A percentile compares a stretch with the other conserved stretches of the same genome.
Evolutionary conservation across 2,113 vertebrate genomes (phyloP).

Genomic region (Nibea albiflora): DNA sequence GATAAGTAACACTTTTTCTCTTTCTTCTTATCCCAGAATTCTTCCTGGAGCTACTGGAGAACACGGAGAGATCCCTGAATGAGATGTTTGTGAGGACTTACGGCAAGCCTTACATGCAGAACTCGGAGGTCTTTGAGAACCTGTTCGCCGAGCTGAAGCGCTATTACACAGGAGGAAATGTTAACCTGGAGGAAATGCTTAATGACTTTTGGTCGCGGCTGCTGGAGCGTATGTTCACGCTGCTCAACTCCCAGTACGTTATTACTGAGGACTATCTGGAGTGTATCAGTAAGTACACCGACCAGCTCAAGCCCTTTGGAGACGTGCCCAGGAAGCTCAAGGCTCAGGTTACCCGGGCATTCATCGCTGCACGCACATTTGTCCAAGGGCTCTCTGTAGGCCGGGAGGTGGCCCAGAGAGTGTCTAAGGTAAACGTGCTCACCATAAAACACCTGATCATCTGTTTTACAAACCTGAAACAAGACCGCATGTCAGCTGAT

Average conservation of each 20-base stretch:
- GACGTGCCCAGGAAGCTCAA: slow-evolving; percentile 96
- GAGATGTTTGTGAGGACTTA: slow-evolving; percentile 96
- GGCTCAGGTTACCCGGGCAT: slow-evolving; percentile 93
- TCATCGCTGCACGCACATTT: slow-evolving; percentile 95
- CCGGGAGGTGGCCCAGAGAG: slow-evolving; percentile 94
- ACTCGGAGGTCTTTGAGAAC: slow-evolving; percentile 97
- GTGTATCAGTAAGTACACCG: slow-evolving; percentile 96
- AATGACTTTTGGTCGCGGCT: slow-evolving; percentile 97
- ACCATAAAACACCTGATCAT: slow-evolving; percentile 9
- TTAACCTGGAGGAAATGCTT: slow-evolving; percentile 97
- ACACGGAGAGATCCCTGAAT: slow-evolving; percentile 93
- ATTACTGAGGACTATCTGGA: slow-evolving; percentile 98
- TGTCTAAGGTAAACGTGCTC: slow-evolving; percentile 92
- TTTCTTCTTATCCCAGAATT: slow-evolving; percentile 85
- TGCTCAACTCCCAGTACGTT: slow-evolving; percentile 95
- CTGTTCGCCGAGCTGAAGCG: slow-evolving; percentile 95
- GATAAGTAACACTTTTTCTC: slow-evolving; percentile 65
- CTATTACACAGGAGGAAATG: slow-evolving; percentile 95
- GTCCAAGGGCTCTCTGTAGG: slow-evolving; percentile 97
- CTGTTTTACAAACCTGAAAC: not conserved
- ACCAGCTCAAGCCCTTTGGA: slow-evolving; percentile 97
- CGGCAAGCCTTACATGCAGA: slow-evolving; percentile 95
- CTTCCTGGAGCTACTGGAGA: slow-evolving; percentile 96
- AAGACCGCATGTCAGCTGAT: not conserved
- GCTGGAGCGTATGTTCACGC: slow-evolving; percentile 97